Percentiles rank a stretch among this genome's conserved stretches.
Conservation (phyloP, 2,888 invertebrate species). For the Gandaritis pyraliata region DNA sequence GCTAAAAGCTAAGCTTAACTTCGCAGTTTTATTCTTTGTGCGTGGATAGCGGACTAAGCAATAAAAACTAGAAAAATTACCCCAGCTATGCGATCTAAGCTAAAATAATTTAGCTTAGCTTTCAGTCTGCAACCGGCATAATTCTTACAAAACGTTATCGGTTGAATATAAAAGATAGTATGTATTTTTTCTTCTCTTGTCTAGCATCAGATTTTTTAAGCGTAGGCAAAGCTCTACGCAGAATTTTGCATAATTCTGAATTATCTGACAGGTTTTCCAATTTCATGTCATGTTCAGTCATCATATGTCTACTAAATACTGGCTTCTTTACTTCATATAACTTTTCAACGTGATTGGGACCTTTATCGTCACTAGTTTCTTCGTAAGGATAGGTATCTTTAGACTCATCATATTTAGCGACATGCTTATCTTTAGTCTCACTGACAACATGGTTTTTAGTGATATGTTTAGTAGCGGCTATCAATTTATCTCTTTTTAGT, state of each 20-base stretch:
- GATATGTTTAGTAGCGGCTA: background rate
- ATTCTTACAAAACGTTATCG: background rate
- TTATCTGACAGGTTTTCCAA: background rate
- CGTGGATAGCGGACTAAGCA: no score
- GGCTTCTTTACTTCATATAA: background rate
- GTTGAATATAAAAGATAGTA: conserved; percentile 17
- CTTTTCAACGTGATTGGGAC: background rate
- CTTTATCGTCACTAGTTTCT: no score
- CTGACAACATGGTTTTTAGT: no score
- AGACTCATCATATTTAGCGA: background rate
- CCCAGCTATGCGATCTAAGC: no score
- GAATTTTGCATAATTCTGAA: background rate
- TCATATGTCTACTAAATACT: background rate
- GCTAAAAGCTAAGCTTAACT: no score
- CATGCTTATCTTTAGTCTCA: background rate
- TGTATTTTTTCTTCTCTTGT: conserved; percentile 8
- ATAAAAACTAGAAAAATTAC: no score
- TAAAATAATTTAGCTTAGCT: no score
- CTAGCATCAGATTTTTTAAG: background rate
- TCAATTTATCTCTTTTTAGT: no score
- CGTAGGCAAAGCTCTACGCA: background rate
- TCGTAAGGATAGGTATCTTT: background rate
- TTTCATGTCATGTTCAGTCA: background rate
- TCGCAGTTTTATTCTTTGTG: no score
- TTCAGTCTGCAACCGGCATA: no score